These are phyloP conservation scores for Oreochromis spilurus DNA, from an alignment of 2,113 vertebrate genomes.

Conservation along the genomic window DNA sequence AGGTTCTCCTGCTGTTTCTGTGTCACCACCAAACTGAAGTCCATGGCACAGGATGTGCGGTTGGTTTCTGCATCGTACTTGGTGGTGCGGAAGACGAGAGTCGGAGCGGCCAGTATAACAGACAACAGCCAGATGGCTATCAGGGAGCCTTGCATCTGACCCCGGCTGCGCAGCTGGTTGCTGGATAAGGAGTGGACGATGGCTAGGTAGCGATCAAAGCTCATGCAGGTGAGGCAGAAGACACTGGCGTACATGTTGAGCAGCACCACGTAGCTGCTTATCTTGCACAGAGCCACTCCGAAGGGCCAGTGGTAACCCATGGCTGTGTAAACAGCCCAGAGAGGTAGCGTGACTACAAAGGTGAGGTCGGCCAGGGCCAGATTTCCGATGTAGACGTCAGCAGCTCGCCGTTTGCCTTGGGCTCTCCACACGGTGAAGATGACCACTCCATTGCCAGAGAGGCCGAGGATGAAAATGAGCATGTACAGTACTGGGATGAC, in stretches of 20 bases:
- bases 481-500: constrained; percentile 83
- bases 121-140: constrained; percentile 76
- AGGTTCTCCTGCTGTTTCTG: constrained; percentile 46
- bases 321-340: constrained; percentile 84
- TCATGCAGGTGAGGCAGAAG: constrained; percentile 85
- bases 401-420: constrained; percentile 70
- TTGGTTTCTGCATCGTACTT: constrained; percentile 48
- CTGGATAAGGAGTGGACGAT: constrained; percentile 79
- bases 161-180: constrained; percentile 69
- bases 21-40: constrained; percentile 69
- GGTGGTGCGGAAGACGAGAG: constrained; percentile 76
- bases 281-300: constrained; percentile 78
- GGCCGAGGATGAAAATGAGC: constrained; percentile 83
- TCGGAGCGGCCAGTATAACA: constrained; percentile 73
- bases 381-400: constrained; percentile 82
- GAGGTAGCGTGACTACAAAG: constrained; percentile 81
- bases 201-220: constrained; percentile 84
- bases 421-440: constrained; percentile 81
- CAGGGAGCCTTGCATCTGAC: constrained; percentile 62
- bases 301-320: constrained; percentile 85
- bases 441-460: constrained; percentile 82
- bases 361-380: constrained; percentile 84
- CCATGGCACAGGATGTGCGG: constrained; percentile 76
- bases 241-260: constrained; percentile 86
- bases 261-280: constrained; percentile 82